phyloP scores from a whole-genome alignment of 1,140 invertebrate genomes.

The Papilio dardanus region DNA sequence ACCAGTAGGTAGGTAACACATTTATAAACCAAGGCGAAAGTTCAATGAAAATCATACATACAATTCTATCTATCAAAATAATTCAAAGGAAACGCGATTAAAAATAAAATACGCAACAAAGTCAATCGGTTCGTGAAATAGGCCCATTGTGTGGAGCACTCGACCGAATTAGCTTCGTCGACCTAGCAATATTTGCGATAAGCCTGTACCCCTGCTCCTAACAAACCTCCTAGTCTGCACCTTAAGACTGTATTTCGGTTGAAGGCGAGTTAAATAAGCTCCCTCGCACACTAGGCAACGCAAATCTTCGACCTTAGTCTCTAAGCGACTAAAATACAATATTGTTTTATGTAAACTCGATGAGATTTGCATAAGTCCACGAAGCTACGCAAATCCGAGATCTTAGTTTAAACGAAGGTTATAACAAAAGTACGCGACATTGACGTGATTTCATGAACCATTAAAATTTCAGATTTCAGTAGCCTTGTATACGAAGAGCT shows the following conservation, averaged over 20 bases:
- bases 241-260: constrained; percentile 64
- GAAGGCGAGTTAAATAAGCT: constrained; percentile 44
- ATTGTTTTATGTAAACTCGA: too few relatives aligned
- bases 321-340: too few relatives aligned
- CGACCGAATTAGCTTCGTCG: constrained; percentile 65
- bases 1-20: too few relatives aligned
- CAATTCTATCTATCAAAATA: constrained; percentile 34
- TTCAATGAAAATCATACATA: not conserved
- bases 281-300: too few relatives aligned
- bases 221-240: constrained; percentile 39
- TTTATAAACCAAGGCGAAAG: not conserved
- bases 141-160: constrained; percentile 67
- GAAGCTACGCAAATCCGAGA: too few relatives aligned
- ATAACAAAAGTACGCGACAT: too few relatives aligned
- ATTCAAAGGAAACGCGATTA: constrained; percentile 41
- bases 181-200: constrained; percentile 61
- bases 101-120: constrained; percentile 62
- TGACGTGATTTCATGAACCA: too few relatives aligned
- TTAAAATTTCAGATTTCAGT: too few relatives aligned
- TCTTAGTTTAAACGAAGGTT: too few relatives aligned
- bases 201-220: constrained; percentile 45
- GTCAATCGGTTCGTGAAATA: constrained; percentile 74
- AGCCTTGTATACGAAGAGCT: too few relatives aligned
- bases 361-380: too few relatives aligned
- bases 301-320: too few relatives aligned